Evolutionary conservation across 2,888 invertebrate species (phyloP).

Genomic region (Orgyia antiqua): DNA sequence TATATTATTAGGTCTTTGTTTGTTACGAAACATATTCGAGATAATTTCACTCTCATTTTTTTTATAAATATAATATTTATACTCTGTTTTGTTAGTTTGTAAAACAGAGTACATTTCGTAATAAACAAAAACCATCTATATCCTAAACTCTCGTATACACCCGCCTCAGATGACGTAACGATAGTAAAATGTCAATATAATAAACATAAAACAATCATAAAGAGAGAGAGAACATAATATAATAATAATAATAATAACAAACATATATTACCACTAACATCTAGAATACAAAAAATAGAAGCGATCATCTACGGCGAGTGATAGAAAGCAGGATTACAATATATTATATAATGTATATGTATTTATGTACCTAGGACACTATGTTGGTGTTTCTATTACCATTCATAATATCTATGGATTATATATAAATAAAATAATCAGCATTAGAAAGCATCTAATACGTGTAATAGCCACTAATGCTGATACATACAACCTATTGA

Average conservation of each 20-base stretch:
- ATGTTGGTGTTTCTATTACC: slow-evolving; percentile 76
- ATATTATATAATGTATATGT: slow-evolving; percentile 56
- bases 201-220: slow-evolving; percentile 57
- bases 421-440: slow-evolving; percentile 44
- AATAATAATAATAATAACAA: slow-evolving; percentile 56
- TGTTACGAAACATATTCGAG: slow-evolving; percentile 44
- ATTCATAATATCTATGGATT: slow-evolving; percentile 64
- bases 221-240: slow-evolving; percentile 55
- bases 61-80: slow-evolving; percentile 28
- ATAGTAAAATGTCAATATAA: slow-evolving; percentile 38
- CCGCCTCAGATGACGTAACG: slow-evolving; percentile 47
- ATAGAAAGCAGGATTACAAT: slow-evolving; percentile 35
- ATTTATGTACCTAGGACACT: slow-evolving; percentile 66
- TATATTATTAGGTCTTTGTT: slow-evolving; percentile 29
- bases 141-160: slow-evolving; percentile 34
- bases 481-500: slow-evolving; percentile 61
- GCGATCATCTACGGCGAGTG: slow-evolving; percentile 45
- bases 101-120: slow-evolving; percentile 44
- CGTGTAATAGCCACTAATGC: slow-evolving; percentile 40
- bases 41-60: slow-evolving; percentile 18
- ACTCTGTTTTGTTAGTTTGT: slow-evolving; percentile 24
- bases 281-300: slow-evolving; percentile 39
- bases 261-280: too few relatives aligned
- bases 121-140: slow-evolving; percentile 32
- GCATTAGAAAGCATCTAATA: slow-evolving; percentile 43